These are phyloP conservation scores for Nymphalis io DNA, from an alignment of 1,140 invertebrate species.

Conservation along the genomic window DNA sequence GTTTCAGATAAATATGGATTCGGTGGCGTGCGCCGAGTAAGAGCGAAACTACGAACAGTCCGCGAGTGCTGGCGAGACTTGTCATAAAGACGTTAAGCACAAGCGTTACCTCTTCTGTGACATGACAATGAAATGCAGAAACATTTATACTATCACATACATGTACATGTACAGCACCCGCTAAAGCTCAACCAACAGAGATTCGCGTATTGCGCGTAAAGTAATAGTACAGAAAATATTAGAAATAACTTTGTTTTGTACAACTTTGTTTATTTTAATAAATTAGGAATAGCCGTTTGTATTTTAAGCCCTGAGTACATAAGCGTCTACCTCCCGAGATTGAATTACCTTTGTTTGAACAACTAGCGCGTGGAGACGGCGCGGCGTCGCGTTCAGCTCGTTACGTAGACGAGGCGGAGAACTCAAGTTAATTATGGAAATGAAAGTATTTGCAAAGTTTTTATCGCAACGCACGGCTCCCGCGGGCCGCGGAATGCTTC, in stretches of 20 bases:
- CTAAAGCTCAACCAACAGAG: too few species aligned
- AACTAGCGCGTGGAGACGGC: neutral
- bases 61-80: neutral
- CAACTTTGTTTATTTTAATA: neutral
- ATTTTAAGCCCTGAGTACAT: neutral
- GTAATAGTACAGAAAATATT: neutral
- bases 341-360: constrained; percentile 14
- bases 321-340: neutral
- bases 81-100: neutral
- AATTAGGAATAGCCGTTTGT: neutral
- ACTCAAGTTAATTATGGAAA: constrained; percentile 29
- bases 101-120: neutral
- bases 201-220: too few species aligned
- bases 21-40: neutral
- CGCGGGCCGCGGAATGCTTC: neutral
- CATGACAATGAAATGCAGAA: too few species aligned
- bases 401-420: constrained; percentile 6
- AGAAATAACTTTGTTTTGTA: neutral
- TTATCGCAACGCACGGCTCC: constrained; percentile 18
- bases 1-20: neutral
- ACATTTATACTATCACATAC: too few species aligned
- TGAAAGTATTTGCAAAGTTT: constrained; percentile 24
- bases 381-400: constrained; percentile 9
- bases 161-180: too few species aligned
- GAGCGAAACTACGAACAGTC: neutral